Percentiles rank a stretch among this genome's conserved stretches.
phyloP scores from a whole-genome alignment of 2,113 vertebrate genomes.

The Stigmatopora nigra region DNA sequence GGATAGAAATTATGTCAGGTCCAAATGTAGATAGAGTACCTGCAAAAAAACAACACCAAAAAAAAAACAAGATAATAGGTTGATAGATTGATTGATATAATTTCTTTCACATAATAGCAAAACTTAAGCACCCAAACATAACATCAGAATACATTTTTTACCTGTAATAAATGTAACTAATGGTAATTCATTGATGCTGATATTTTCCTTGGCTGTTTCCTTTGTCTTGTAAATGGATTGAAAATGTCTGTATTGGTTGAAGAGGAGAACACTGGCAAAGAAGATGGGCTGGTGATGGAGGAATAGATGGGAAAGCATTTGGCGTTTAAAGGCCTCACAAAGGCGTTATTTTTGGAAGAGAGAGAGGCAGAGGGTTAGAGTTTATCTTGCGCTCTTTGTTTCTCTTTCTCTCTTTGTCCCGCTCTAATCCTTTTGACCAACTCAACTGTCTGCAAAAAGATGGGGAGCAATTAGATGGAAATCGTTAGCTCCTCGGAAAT shows the following conservation, averaged over 20 bases:
- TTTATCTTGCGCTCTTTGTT: conserved; percentile 36
- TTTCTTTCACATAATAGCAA: not conserved
- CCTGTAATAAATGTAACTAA: not conserved
- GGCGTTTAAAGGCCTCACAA: conserved; percentile 36
- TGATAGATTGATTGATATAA: not conserved
- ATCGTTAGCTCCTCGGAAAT: conserved; percentile 58
- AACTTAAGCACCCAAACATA: not conserved
- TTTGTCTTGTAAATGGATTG: conserved; percentile 13
- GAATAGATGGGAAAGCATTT: conserved; percentile 26
- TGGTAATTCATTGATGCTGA: not conserved
- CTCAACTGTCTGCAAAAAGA: conserved; percentile 34
- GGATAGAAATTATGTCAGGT: too few species aligned
- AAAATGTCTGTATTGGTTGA: conserved; percentile 26
- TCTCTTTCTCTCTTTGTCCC: conserved; percentile 15
- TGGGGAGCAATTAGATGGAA: conserved; percentile 61
- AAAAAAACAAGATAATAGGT: not conserved
- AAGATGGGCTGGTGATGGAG: conserved; percentile 13
- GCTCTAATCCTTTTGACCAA: conserved; percentile 10
- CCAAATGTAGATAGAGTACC: too few species aligned
- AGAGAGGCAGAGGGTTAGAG: conserved; percentile 49
- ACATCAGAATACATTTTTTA: not conserved
- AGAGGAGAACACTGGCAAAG: conserved; percentile 23
- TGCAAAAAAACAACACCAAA: not conserved
- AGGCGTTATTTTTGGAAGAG: conserved; percentile 53
- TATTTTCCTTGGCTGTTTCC: conserved; percentile 10